Evolutionary conservation across 2,113 vertebrate species (phyloP).

Genomic region (Oenanthe melanoleuca): DNA sequence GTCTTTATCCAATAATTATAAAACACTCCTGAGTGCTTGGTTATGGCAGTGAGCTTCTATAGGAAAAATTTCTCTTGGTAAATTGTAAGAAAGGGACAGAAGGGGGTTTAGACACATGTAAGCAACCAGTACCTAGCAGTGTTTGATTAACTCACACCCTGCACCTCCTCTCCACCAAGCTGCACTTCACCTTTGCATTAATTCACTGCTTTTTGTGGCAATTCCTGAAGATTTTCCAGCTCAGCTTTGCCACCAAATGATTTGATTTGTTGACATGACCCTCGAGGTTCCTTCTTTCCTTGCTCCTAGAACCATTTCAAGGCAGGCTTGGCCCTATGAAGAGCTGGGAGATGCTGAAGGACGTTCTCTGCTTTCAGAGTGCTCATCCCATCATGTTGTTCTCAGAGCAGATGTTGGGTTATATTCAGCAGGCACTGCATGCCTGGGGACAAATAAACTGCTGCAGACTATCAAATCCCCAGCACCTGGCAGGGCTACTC

Average conservation of each 20-base stretch:
- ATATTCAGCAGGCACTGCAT: neutral
- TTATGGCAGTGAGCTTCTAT: neutral
- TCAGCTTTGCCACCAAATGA: neutral
- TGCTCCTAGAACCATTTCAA: neutral
- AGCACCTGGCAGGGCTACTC: neutral
- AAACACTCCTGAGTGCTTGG: neutral
- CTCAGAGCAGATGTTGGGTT: neutral
- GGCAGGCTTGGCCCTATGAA: neutral
- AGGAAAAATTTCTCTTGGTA: neutral
- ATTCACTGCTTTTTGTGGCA: neutral
- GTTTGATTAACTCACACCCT: neutral
- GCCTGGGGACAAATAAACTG: neutral
- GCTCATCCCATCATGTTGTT: rapidly evolving
- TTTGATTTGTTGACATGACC: neutral
- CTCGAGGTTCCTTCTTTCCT: neutral
- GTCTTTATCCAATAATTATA: neutral
- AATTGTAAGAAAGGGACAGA: neutral
- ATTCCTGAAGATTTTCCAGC: neutral
- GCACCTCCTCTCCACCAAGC: neutral
- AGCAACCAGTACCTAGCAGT: neutral
- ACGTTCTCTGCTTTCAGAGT: neutral
- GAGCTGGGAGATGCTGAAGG: neutral
- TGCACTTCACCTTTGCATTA: neutral
- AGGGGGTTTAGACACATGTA: neutral
- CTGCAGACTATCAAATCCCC: neutral